phyloP scores from a whole-genome alignment of 2,113 vertebrate genomes.

The Xerus inauris region DNA sequence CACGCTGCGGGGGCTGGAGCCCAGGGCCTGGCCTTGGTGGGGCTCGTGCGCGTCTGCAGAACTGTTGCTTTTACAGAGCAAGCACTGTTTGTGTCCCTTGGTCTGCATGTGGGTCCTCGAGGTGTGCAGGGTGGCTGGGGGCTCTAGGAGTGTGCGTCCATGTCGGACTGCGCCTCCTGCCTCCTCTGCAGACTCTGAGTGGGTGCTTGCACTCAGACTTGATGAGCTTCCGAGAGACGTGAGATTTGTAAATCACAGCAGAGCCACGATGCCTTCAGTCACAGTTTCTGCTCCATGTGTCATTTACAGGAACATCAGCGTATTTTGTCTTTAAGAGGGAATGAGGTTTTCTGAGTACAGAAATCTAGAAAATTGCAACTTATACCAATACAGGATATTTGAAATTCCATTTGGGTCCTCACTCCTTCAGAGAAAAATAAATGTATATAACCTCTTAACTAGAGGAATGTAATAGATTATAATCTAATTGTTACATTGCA shows the following conservation, averaged over 20 bases:
- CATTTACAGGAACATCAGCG: background rate
- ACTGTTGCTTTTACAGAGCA: no score
- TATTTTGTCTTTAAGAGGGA: slow-evolving; percentile 21
- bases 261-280: background rate
- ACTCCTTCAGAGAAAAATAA: background rate
- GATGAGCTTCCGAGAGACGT: background rate
- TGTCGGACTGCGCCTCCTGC: background rate
- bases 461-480: background rate
- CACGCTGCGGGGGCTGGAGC: no score
- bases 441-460: background rate
- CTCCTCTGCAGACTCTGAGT: background rate
- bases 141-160: accelerated
- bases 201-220: background rate
- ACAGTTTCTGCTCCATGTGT: background rate
- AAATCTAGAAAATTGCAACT: slow-evolving; percentile 27
- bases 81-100: no score
- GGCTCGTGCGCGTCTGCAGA: no score
- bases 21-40: no score
- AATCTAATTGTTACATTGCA: background rate
- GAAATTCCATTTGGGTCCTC: background rate
- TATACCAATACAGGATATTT: background rate
- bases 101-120: no score
- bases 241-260: background rate
- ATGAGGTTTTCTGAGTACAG: background rate
- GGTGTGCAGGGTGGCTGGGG: no score